phyloP scores from a whole-genome alignment of 2,113 vertebrate genomes.

The Oryzias celebensis region DNA sequence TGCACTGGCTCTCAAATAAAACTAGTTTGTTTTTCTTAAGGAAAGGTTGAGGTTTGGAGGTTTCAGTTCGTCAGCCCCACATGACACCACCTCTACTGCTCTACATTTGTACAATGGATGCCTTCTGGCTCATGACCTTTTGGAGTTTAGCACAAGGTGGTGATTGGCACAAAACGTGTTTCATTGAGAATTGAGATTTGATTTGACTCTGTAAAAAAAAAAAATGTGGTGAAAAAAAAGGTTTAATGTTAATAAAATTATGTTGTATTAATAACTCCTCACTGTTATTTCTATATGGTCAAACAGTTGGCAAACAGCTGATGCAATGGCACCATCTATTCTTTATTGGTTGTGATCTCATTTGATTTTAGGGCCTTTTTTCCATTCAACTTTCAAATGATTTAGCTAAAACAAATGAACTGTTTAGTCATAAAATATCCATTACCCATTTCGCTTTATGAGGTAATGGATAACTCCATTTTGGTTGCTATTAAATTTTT shows the following conservation, averaged over 20 bases:
- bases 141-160: conserved; percentile 60
- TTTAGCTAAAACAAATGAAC: too few species aligned
- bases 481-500: too few species aligned
- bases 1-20: conserved; percentile 65
- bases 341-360: not conserved
- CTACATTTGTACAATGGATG: conserved; percentile 62
- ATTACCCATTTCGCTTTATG: too few species aligned
- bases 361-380: not conserved
- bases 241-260: conserved; percentile 3
- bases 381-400: not conserved
- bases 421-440: too few species aligned
- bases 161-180: conserved; percentile 62
- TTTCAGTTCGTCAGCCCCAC: conserved; percentile 63
- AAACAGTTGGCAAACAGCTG: not conserved
- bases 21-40: conserved; percentile 72
- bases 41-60: conserved; percentile 72
- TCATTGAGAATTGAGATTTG: conserved; percentile 46
- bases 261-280: conserved; percentile 13
- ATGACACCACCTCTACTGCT: conserved; percentile 61
- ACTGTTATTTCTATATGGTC: not conserved
- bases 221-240: conserved; percentile 13
- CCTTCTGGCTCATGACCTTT: conserved; percentile 61
- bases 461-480: too few species aligned
- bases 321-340: not conserved
- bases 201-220: conserved; percentile 33